Percentiles rank a stretch among this genome's conserved stretches.
Conservation (phyloP, 1,140 invertebrate species). For the Drosophila nebulosa region DNA sequence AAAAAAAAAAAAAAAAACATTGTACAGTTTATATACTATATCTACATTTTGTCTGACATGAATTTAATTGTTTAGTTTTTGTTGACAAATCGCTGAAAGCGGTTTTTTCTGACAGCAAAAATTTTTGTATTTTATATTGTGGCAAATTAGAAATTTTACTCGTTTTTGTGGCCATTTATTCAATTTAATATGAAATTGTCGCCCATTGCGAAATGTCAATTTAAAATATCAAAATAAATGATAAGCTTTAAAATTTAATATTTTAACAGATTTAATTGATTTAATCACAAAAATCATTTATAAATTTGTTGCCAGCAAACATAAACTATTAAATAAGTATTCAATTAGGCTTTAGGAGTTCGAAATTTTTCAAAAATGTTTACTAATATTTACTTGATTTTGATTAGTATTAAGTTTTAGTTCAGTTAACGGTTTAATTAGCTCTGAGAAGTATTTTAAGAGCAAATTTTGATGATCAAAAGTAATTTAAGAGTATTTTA, state of each 20-base stretch:
- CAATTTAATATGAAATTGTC: neutral
- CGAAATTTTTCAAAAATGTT: too few relatives aligned
- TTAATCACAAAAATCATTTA: too few relatives aligned
- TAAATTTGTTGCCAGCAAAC: too few relatives aligned
- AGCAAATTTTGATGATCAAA: too few relatives aligned
- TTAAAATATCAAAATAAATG: neutral
- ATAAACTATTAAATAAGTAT: too few relatives aligned
- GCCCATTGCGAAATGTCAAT: neutral
- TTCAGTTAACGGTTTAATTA: too few relatives aligned
- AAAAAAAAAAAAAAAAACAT: too few relatives aligned
- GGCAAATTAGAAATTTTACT: conserved; percentile 1
- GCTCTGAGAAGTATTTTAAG: too few relatives aligned
- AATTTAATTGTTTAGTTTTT: conserved; percentile 38
- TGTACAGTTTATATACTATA: neutral
- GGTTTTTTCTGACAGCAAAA: neutral
- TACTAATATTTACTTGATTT: too few relatives aligned
- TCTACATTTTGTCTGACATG: conserved; percentile 16
- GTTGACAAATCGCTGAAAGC: conserved; percentile 1
- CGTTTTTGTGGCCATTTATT: neutral
- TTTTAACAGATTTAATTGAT: neutral
- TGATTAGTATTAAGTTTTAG: too few relatives aligned
- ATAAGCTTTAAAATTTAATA: neutral
- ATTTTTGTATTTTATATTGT: conserved; percentile 1
- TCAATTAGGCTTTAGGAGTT: too few relatives aligned
- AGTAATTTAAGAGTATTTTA: too few relatives aligned